A percentile compares a stretch with the other conserved stretches of the same genome.
Conservation (phyloP, 2,797 vertebrate genomes). For the Masticophis lateralis region DNA sequence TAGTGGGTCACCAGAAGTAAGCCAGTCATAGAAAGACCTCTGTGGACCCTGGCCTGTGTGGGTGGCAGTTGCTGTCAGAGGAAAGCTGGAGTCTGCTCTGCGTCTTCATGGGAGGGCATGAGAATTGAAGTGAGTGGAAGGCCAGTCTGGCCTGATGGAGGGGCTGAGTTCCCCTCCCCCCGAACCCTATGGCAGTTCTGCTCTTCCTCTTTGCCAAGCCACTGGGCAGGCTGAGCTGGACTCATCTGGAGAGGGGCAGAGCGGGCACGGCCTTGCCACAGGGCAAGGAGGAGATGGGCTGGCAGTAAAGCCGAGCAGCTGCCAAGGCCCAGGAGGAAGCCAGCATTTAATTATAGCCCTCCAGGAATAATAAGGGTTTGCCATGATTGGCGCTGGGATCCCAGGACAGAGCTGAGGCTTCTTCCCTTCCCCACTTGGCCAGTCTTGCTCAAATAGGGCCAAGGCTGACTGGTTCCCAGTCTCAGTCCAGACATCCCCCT, state of each 20-base stretch:
- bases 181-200: neutral
- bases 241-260: neutral
- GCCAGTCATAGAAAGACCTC: neutral
- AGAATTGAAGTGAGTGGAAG: neutral
- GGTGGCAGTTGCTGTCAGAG: fast-evolving
- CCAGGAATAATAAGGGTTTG: constrained; percentile 50
- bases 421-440: no score
- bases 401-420: neutral
- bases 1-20: neutral
- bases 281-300: neutral
- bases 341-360: constrained; percentile 57
- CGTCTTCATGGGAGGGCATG: neutral
- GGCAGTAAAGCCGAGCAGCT: constrained; percentile 39
- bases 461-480: neutral
- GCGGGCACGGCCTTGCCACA: neutral
- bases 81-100: fast-evolving
- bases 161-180: neutral
- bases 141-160: neutral
- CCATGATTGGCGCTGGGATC: constrained; percentile 43
- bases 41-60: neutral
- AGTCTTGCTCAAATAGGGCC: neutral
- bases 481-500: neutral
- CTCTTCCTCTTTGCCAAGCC: neutral
- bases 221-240: neutral
- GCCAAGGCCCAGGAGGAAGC: constrained; percentile 52